Evolutionary conservation across 2,113 vertebrate genomes (phyloP).

Genomic region (Bettongia penicillata): DNA sequence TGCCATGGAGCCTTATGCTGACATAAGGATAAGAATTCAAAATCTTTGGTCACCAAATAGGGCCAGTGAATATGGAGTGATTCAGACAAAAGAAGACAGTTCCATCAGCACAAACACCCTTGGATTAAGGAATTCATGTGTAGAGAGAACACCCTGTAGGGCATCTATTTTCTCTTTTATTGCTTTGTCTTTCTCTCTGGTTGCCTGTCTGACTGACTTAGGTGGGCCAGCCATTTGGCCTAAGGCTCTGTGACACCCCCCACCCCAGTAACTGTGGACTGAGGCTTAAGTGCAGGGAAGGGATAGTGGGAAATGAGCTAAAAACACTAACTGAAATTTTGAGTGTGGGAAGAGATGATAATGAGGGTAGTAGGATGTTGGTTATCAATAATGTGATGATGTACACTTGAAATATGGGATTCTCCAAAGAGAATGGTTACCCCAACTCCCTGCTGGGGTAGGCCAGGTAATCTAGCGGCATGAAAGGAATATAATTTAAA

Average conservation of each 20-base stretch:
- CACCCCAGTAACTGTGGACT: not conserved
- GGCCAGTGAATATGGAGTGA: not conserved
- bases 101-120: fast-evolving
- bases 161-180: not conserved
- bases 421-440: fast-evolving
- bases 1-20: not conserved
- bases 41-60: not conserved
- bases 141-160: not conserved
- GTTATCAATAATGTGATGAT: no score
- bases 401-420: not conserved
- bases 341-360: not conserved
- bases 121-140: not conserved
- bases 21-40: not conserved
- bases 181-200: not conserved
- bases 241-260: not conserved
- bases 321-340: not conserved
- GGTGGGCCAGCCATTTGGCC: not conserved
- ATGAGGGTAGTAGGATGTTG: not conserved
- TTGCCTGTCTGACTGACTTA: not conserved
- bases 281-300: not conserved
- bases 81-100: not conserved
- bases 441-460: not conserved
- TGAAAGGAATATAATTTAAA: no score
- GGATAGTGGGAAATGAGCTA: not conserved
- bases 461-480: not conserved